Evolutionary conservation across 2,888 invertebrate genomes (phyloP).

Genomic region (Apodemia duryi): DNA sequence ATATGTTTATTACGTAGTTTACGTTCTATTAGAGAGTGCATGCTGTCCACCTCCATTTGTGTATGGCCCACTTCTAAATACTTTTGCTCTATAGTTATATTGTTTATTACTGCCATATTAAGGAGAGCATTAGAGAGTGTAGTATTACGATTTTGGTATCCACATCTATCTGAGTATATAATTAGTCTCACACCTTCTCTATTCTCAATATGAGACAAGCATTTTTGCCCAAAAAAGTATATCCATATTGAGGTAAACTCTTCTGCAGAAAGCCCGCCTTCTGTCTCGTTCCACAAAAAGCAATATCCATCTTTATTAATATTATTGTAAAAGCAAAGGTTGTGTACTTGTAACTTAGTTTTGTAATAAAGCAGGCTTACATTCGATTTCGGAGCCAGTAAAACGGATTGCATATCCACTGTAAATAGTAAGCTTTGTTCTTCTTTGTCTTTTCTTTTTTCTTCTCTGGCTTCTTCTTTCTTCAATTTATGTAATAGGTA

Average conservation of each 20-base stretch:
- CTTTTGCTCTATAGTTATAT: slow-evolving; percentile 12
- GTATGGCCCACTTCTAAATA: slow-evolving; percentile 17
- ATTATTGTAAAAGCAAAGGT: slow-evolving; percentile 8
- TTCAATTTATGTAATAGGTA: not conserved
- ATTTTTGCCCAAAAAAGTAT: slow-evolving; percentile 6
- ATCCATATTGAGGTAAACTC: slow-evolving; percentile 11
- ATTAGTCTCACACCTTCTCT: no score
- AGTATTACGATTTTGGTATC: not conserved
- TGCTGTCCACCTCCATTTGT: slow-evolving; percentile 16
- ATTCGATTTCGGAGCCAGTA: not conserved
- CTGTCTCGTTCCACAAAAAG: not conserved
- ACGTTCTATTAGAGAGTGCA: slow-evolving; percentile 15
- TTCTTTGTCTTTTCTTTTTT: not conserved
- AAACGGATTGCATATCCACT: not conserved
- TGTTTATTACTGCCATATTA: not conserved
- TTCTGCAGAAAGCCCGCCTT: slow-evolving; percentile 9
- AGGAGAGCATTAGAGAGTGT: slow-evolving; percentile 5
- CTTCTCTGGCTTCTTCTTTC: not conserved
- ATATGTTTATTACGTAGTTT: not conserved
- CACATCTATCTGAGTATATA: no score
- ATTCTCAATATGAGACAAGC: not conserved
- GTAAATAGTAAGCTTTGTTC: not conserved
- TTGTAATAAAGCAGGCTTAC: slow-evolving; percentile 8
- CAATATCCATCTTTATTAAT: slow-evolving; percentile 12
- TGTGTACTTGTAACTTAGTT: slow-evolving; percentile 14